Percentiles rank a stretch among this genome's conserved stretches.
Conservation (phyloP, 2,113 vertebrate genomes). For the Calypte anna region DNA sequence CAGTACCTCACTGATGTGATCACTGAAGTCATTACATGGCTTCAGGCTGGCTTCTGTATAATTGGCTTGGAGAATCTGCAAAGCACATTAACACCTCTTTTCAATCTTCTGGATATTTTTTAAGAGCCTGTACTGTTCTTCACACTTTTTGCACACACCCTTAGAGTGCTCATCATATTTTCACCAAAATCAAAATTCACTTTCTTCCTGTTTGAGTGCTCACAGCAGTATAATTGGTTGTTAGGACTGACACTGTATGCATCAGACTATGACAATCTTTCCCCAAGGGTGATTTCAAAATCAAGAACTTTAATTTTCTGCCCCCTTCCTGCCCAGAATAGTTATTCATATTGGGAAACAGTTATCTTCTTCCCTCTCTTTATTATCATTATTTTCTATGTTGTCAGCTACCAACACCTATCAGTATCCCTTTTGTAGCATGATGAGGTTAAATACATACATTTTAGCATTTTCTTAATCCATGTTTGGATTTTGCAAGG, state of each 20-base stretch:
- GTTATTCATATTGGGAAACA: background rate
- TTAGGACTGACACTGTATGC: background rate
- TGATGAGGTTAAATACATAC: background rate
- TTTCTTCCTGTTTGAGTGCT: background rate
- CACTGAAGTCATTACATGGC: background rate
- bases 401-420: background rate
- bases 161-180: background rate
- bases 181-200: background rate
- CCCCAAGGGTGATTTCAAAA: background rate
- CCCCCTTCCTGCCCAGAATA: background rate
- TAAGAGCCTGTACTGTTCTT: background rate
- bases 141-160: background rate
- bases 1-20: background rate
- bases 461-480: background rate
- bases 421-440: background rate
- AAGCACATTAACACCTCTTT: background rate
- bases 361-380: fast-evolving
- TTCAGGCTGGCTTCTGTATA: background rate
- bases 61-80: background rate
- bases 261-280: background rate
- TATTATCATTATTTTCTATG: background rate
- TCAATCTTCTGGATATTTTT: background rate
- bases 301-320: background rate
- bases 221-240: background rate
- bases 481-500: background rate